Conservation (phyloP, 2,797 vertebrate genomes). For the Chiroxiphia lanceolata region DNA sequence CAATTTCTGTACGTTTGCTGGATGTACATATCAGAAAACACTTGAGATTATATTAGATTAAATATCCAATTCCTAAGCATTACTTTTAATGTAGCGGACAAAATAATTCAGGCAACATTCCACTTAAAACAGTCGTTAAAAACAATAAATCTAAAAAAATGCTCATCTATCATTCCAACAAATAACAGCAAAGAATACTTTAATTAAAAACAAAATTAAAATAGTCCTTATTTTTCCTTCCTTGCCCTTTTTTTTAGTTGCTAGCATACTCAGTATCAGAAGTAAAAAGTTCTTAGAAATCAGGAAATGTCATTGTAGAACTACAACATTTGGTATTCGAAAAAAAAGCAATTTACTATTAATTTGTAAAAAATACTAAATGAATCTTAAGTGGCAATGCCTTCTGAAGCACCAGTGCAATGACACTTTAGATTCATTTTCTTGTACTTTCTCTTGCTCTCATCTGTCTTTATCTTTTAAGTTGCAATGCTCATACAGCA, state of each 20-base stretch:
- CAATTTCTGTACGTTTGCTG: not conserved
- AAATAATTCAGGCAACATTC: not conserved
- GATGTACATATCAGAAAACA: not conserved
- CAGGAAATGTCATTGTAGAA: not conserved
- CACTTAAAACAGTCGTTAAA: not conserved
- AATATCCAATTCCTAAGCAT: not conserved
- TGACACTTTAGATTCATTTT: not conserved
- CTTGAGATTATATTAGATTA: not conserved
- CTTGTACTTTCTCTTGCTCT: not conserved
- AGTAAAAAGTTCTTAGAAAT: not conserved
- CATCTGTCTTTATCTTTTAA: not conserved
- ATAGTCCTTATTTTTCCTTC: not conserved
- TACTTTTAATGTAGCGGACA: not conserved
- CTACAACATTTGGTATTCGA: not conserved
- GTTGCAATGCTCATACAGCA: not conserved
- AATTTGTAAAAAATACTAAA: not conserved
- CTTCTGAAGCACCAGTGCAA: not conserved
- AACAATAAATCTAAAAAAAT: not conserved
- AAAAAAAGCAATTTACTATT: not conserved
- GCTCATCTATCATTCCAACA: not conserved
- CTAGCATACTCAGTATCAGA: not conserved
- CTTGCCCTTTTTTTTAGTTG: not conserved
- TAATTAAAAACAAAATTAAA: not conserved
- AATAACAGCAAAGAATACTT: not conserved
- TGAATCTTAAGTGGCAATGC: not conserved